Evolutionary conservation across 2,888 invertebrate species (phyloP).

Genomic region (Sarcophaga variegata): DNA sequence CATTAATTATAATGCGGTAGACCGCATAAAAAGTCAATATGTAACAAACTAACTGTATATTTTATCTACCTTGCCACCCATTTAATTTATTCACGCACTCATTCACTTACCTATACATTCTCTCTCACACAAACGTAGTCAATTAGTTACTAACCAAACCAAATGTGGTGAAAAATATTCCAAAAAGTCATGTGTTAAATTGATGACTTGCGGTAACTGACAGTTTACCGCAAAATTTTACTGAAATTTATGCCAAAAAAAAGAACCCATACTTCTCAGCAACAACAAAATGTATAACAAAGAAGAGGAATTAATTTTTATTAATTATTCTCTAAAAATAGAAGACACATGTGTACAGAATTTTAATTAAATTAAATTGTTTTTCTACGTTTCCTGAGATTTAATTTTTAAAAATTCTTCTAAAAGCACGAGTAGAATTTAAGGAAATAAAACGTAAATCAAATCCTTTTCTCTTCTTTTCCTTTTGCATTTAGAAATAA

Average conservation of each 20-base stretch:
- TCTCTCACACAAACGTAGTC: background rate
- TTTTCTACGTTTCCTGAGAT: too few species aligned
- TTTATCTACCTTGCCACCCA: background rate
- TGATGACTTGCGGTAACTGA: conserved; percentile 22
- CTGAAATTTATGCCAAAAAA: conserved; percentile 10
- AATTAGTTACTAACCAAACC: background rate
- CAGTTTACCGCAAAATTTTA: conserved; percentile 22
- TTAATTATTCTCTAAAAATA: background rate
- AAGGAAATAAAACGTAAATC: conserved; percentile 4
- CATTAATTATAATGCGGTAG: background rate
- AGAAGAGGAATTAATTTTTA: background rate
- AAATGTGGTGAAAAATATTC: conserved; percentile 4
- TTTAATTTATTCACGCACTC: background rate
- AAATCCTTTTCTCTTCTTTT: background rate
- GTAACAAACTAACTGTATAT: too few species aligned
- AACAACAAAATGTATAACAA: background rate
- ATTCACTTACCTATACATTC: background rate
- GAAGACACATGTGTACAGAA: background rate
- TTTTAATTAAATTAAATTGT: background rate
- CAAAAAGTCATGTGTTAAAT: conserved; percentile 21
- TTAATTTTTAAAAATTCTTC: too few species aligned
- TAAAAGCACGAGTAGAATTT: background rate
- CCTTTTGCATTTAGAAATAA: background rate
- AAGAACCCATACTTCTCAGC: background rate
- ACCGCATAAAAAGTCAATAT: background rate